Evolutionary conservation across 2,797 vertebrate genomes (phyloP), one percentile per base, ranked within the genome.

Genomic region (Malurus splendens): DNA sequence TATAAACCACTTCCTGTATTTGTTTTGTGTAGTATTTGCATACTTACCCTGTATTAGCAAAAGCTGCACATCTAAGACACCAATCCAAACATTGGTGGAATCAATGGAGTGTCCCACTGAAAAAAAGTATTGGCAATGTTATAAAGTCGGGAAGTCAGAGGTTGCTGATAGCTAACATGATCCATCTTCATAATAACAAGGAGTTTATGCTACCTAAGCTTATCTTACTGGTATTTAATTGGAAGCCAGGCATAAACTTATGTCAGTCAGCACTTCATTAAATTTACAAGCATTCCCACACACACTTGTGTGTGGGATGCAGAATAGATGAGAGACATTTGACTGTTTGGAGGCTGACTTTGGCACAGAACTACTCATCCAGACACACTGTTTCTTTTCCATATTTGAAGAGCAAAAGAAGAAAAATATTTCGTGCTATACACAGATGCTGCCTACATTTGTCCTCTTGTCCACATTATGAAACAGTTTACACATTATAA

Each of bases 211-310:
- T 83, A 67, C 47, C 51, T 80, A 81, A 66, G n/a, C 30, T 86
- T 85, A 87, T 25, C 23, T 77, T 89, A 33, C 55, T 80, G 75
- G 66, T 83, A 64, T 70, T 70, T 90, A 87, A 78, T 70, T 89
- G 73, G 48, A 92, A 83, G 24, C 17, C 23, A 30, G 48, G 41
- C 67, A 78, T 83, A 75, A 90, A 86, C 62, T 89, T 86, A 30
- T 79, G 87, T 85, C 36, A 81, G 66, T 81, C 51, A 78, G 77
- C 70, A 72, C 52, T 92, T 90, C 80, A 73, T 90, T 83, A 86
- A 77, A 75, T 89, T 74, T 90, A 72, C 70, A 92, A 66, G 68
- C 57, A 67, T 77, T 89, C 77, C 39, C 57, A 73, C 45, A 62
- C 62, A 70, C 7, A 6, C 11, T 38, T 65, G 18, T 54, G 24